A percentile compares a stretch with the other conserved stretches of the same genome.
Conservation (phyloP, 2,797 vertebrate species). For the Cyclopterus lumpus region DNA sequence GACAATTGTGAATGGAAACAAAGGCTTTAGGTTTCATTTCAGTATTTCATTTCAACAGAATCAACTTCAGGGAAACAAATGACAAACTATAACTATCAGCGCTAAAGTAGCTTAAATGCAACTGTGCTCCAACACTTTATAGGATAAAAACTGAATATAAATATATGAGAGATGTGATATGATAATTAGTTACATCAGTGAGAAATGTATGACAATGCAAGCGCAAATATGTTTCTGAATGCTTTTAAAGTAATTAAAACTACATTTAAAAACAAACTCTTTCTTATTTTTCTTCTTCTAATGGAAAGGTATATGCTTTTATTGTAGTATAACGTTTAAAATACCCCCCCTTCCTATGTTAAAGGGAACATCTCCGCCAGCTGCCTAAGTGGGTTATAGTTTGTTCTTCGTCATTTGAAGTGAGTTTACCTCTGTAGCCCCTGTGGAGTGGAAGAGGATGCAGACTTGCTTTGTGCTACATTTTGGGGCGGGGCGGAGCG, state of each 20-base stretch:
- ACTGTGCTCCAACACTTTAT: not conserved
- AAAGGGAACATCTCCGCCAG: conserved; percentile 11
- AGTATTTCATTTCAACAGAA: conserved; percentile 18
- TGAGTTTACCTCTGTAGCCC: conserved; percentile 14
- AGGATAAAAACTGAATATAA: not conserved
- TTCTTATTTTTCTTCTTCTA: not conserved
- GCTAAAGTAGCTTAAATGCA: not conserved
- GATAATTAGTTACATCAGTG: not conserved
- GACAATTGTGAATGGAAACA: conserved; percentile 28
- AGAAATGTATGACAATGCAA: not conserved
- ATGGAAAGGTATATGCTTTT: not conserved
- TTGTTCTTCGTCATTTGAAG: not conserved
- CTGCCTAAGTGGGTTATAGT: not conserved
- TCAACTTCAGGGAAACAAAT: conserved; percentile 18
- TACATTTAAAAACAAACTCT: not conserved
- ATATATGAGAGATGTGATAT: conserved; percentile 19
- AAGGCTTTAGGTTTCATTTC: conserved; percentile 13
- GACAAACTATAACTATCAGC: not conserved
- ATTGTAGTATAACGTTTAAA: not conserved
- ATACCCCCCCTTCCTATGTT: too few species aligned
- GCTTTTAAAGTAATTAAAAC: not conserved
- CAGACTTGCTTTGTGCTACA: conserved; percentile 16
- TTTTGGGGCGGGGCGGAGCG: conserved; percentile 47
- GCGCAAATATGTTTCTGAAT: not conserved
- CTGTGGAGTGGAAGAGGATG: conserved; percentile 22